These are phyloP conservation scores for Dolichomitus sp. DNA, from an alignment of 2,888 invertebrate genomes.

Conservation along the genomic window DNA sequence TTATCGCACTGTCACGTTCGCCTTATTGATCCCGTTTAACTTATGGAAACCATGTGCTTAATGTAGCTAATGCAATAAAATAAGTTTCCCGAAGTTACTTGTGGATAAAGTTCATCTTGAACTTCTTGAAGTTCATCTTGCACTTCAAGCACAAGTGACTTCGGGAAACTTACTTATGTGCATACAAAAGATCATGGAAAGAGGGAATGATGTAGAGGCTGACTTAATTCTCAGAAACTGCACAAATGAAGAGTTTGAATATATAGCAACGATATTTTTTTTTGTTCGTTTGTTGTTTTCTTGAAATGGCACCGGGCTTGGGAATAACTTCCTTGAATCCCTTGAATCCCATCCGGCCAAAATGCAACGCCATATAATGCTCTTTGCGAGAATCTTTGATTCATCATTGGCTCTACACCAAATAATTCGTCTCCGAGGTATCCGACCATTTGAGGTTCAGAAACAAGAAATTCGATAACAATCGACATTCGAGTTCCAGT, in stretches of 20 bases:
- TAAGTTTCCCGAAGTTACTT: no score
- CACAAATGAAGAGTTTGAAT: no score
- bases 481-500: conserved; percentile 37
- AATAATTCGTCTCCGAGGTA: background rate
- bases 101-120: background rate
- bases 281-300: no score
- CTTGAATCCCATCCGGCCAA: no score
- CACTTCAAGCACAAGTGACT: no score
- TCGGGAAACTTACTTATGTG: background rate
- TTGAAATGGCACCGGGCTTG: no score
- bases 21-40: background rate
- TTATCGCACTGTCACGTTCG: background rate
- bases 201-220: background rate
- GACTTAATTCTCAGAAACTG: no score
- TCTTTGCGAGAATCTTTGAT: conserved; percentile 25
- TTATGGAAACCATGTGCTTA: background rate
- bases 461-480: conserved; percentile 48
- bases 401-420: conserved; percentile 24
- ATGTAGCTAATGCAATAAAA: background rate
- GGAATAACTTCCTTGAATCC: no score
- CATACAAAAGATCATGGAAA: background rate
- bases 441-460: conserved; percentile 52
- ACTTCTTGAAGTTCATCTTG: background rate
- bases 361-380: no score
- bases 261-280: no score